phyloP scores from a whole-genome alignment of 2,888 invertebrate species.

The Drosophila seclusa region DNA sequence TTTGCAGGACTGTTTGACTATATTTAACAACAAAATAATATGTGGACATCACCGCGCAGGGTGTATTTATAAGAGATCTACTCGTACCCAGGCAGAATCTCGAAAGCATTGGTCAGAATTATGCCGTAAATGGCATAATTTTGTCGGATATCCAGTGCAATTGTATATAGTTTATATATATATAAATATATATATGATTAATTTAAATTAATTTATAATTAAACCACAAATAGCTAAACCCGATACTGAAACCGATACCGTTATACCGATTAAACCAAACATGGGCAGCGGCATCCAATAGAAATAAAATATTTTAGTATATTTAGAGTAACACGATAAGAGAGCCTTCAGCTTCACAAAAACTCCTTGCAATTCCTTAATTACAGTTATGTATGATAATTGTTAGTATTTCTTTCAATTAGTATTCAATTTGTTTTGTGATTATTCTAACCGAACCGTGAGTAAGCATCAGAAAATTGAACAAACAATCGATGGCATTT shows the following conservation, averaged over 20 bases:
- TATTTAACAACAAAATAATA: slow-evolving; percentile 77
- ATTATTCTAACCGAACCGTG: slow-evolving; percentile 41
- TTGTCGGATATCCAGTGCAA: slow-evolving; percentile 83
- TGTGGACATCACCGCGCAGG: slow-evolving; percentile 86
- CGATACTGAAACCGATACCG: slow-evolving; percentile 23
- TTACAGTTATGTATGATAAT: slow-evolving; percentile 24
- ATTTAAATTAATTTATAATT: slow-evolving; percentile 47
- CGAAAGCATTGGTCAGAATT: slow-evolving; percentile 79
- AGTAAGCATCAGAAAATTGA: slow-evolving; percentile 47
- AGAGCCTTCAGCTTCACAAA: slow-evolving; percentile 27
- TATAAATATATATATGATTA: slow-evolving; percentile 38
- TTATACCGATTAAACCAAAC: slow-evolving; percentile 21
- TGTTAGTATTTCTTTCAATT: slow-evolving; percentile 24
- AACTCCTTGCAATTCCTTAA: slow-evolving; percentile 28
- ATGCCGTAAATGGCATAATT: slow-evolving; percentile 34
- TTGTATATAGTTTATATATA: slow-evolving; percentile 82
- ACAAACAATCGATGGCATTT: slow-evolving; percentile 67
- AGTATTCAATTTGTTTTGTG: slow-evolving; percentile 34
- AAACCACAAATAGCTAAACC: slow-evolving; percentile 48
- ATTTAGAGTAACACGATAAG: slow-evolving; percentile 22
- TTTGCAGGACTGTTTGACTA: slow-evolving; percentile 83
- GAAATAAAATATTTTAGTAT: slow-evolving; percentile 33
- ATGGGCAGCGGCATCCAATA: slow-evolving; percentile 15
- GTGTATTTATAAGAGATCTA: slow-evolving; percentile 84
- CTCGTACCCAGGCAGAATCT: slow-evolving; percentile 84